phyloP scores from a whole-genome alignment of 2,113 vertebrate genomes.

The Cathartes aura region DNA sequence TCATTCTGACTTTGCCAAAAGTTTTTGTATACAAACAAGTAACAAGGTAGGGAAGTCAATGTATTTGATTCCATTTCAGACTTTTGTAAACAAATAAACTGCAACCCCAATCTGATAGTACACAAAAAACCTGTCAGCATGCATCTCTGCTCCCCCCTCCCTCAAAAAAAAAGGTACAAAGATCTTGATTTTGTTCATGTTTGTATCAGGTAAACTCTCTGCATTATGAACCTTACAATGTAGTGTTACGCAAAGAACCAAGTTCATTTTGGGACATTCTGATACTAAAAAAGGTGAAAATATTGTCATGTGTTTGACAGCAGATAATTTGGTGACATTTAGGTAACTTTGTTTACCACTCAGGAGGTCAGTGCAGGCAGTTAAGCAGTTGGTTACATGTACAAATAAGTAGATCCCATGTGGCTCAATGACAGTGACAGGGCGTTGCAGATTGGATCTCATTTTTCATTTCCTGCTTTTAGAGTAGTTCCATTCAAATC shows the following conservation, averaged over 20 bases:
- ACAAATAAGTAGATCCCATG: background rate
- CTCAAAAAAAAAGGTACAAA: background rate
- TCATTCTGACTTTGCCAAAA: background rate
- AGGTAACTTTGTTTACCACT: background rate
- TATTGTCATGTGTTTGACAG: background rate
- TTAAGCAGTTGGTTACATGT: background rate
- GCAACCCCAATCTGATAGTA: background rate
- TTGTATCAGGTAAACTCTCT: conserved; percentile 19
- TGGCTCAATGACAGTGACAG: conserved; percentile 19
- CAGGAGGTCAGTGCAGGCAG: background rate
- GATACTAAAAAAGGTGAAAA: background rate
- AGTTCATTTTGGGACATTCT: background rate
- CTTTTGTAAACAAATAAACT: background rate
- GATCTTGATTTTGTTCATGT: background rate
- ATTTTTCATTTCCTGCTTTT: conserved; percentile 32
- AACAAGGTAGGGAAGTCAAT: background rate
- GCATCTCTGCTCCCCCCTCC: no score
- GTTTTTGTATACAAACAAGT: background rate
- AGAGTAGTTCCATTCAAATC: conserved; percentile 13
- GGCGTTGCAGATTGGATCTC: background rate
- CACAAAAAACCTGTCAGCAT: background rate
- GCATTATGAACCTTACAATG: background rate
- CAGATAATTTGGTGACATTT: background rate
- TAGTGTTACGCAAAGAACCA: background rate
- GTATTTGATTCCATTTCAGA: conserved; percentile 3